phyloP scores from a whole-genome alignment of 2,113 vertebrate species.

The Hydropotes inermis region DNA sequence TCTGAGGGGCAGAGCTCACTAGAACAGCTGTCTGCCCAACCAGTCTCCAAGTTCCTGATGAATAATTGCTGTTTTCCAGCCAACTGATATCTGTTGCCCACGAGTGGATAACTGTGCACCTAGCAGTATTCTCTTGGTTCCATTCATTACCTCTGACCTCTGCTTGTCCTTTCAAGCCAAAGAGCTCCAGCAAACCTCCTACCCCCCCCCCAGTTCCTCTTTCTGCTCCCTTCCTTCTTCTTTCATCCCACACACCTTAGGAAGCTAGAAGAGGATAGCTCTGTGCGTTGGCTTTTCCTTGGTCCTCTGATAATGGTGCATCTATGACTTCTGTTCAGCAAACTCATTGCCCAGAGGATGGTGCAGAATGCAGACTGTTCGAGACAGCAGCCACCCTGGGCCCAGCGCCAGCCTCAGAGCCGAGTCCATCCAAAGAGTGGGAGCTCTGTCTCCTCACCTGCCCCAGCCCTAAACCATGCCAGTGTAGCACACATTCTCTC shows the following conservation, averaged over 20 bases:
- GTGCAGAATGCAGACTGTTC: neutral
- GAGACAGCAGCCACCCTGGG: neutral
- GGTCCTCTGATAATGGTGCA: neutral
- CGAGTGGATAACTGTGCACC: neutral
- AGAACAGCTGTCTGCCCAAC: constrained; percentile 73
- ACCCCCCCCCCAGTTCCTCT: neutral
- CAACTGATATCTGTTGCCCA: constrained; percentile 38
- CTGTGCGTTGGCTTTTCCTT: neutral
- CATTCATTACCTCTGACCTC: neutral
- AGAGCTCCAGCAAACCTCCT: neutral
- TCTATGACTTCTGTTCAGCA: neutral
- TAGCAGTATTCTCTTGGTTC: neutral
- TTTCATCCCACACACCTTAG: neutral
- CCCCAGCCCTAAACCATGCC: neutral
- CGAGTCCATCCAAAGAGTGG: neutral
- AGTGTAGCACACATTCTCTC: neutral
- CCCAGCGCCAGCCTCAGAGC: neutral
- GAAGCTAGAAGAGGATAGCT: neutral
- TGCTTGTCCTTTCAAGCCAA: constrained; percentile 22
- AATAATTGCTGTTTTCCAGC: constrained; percentile 58
- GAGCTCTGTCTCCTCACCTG: neutral
- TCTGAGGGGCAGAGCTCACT: constrained; percentile 67
- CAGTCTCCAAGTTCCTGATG: constrained; percentile 64
- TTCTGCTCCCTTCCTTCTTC: neutral
- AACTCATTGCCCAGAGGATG: neutral